Conservation (phyloP, 2,797 vertebrate species). For the Xerus rutilus region DNA sequence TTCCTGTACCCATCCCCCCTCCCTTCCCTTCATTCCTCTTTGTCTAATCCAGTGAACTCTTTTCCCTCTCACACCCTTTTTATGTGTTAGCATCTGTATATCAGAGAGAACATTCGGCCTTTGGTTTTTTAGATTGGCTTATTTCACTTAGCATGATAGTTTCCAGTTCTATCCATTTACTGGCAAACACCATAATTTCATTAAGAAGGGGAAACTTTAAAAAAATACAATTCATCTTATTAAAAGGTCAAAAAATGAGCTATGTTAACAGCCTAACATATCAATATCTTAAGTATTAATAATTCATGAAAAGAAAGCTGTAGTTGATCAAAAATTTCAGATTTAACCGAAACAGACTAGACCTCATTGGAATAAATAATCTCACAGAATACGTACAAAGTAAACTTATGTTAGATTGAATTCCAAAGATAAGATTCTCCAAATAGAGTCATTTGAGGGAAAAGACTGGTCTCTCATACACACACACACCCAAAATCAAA, state of each 20-base stretch:
- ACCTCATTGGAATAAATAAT: constrained; percentile 3
- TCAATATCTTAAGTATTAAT: neutral
- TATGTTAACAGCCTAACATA: neutral
- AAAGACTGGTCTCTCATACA: neutral
- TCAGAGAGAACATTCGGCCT: too few relatives aligned
- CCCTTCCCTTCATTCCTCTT: too few relatives aligned
- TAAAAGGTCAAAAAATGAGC: constrained; percentile 25
- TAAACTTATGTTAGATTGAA: neutral
- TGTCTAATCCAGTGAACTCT: too few relatives aligned
- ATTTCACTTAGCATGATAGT: too few relatives aligned
- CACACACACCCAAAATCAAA: neutral
- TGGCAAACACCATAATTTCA: too few relatives aligned
- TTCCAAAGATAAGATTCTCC: neutral
- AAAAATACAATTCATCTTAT: neutral
- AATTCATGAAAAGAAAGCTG: neutral
- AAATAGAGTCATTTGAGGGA: neutral
- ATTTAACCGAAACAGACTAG: neutral
- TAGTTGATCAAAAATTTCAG: neutral
- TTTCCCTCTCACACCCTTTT: too few relatives aligned
- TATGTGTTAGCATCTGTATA: too few relatives aligned
- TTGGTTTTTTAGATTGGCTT: too few relatives aligned
- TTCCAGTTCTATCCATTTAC: too few relatives aligned
- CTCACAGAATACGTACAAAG: neutral
- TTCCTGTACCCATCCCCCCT: too few relatives aligned
- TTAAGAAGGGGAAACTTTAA: neutral